phyloP scores from a whole-genome alignment of 2,797 vertebrate species.

The Lacerta agilis region DNA sequence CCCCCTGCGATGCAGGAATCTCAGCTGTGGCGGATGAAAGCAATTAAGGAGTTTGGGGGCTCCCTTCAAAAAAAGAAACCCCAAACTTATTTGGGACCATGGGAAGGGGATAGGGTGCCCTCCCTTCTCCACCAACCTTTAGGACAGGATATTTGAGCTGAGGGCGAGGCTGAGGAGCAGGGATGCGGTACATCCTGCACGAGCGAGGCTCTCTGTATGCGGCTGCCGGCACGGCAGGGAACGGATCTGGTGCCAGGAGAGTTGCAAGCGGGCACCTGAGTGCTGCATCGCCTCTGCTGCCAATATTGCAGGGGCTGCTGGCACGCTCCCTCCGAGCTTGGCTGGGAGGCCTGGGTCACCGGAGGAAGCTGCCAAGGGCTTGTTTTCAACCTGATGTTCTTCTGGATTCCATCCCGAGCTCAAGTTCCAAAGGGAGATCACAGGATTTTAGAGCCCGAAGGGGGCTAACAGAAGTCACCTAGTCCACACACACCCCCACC shows the following conservation, averaged over 20 bases:
- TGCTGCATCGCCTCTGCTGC: background rate
- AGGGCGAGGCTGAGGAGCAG: too few relatives aligned
- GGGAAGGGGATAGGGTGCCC: background rate
- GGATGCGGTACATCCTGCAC: background rate
- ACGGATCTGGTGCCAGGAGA: background rate
- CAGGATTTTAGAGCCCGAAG: background rate
- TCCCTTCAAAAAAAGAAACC: too few relatives aligned
- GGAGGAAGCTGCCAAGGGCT: background rate
- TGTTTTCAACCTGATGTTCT: background rate
- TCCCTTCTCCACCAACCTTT: too few relatives aligned
- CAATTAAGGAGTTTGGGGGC: background rate
- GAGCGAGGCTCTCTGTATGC: too few relatives aligned
- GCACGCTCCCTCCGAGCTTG: background rate
- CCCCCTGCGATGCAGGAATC: too few relatives aligned
- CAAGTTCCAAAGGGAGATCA: background rate
- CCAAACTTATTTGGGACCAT: background rate
- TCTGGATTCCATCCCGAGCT: background rate
- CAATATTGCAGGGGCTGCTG: conserved; percentile 8
- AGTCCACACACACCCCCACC: too few relatives aligned
- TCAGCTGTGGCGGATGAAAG: background rate
- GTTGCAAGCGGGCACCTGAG: background rate
- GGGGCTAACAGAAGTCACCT: background rate
- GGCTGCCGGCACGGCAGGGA: background rate
- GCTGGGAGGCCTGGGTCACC: background rate
- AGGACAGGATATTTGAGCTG: too few relatives aligned